These are phyloP conservation scores for Mallotus villosus DNA, from an alignment of 2,797 vertebrate species.

Conservation along the genomic window DNA sequence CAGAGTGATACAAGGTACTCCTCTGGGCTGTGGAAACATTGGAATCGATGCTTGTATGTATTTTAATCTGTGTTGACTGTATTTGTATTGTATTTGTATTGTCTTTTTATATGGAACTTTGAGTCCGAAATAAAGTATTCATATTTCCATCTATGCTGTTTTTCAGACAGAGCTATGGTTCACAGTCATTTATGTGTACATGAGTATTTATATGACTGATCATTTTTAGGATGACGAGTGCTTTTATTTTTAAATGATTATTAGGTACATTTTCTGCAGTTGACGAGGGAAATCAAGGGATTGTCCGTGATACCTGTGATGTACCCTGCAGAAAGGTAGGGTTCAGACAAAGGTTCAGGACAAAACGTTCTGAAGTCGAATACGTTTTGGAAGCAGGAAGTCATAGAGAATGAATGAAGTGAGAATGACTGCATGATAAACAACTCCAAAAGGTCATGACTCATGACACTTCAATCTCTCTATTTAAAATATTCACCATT, in stretches of 20 bases:
- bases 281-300: slow-evolving; percentile 29
- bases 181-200: background rate
- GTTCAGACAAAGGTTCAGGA: slow-evolving; percentile 24
- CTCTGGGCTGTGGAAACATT: too few relatives aligned
- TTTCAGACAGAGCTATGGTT: background rate
- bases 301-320: slow-evolving; percentile 26
- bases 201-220: background rate
- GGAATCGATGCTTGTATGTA: too few relatives aligned
- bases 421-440: slow-evolving; percentile 1
- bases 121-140: too few relatives aligned
- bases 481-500: slow-evolving; percentile 13
- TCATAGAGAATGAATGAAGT: slow-evolving; percentile 5
- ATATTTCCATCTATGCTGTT: background rate
- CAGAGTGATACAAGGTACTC: too few relatives aligned
- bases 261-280: slow-evolving; percentile 25
- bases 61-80: too few relatives aligned
- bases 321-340: slow-evolving; percentile 11
- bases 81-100: too few relatives aligned
- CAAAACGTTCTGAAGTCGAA: slow-evolving; percentile 12
- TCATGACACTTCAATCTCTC: background rate
- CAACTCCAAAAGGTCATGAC: background rate
- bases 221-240: background rate
- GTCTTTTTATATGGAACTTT: too few relatives aligned
- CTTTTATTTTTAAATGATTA: slow-evolving; percentile 5
- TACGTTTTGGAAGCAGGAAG: slow-evolving; percentile 15